Base-by-base conservation (phyloP, 2,888 invertebrate genomes). In the Yponomeuta cagnagella region DNA sequence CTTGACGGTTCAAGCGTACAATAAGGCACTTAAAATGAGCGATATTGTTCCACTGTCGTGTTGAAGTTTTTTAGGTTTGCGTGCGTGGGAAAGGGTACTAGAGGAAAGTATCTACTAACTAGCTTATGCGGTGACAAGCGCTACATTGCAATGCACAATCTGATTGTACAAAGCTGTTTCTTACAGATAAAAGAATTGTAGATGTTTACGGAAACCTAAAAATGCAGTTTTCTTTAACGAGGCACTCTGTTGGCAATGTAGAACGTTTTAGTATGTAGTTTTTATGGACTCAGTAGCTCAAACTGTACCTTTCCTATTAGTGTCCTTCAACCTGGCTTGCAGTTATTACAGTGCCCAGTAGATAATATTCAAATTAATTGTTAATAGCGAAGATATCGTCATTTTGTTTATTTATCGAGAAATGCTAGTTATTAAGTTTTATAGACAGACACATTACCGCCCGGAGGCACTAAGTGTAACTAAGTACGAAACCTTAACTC, bases 321-420 rank as follows among this genome's bases (percentile, higher is more conserved):
- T 31, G 23, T 65, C 65, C 65, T 65, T 65, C 37, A 37, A 33
- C 31, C 37, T 48, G 48, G n/a, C 68, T 58, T 10, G 30, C 12
- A 52, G 30, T 23, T n/a, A 83, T 82, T 12, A 80, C 82, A 75
- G 75, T 76, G 74, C 78, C 80, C 80, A 23, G 33, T 33, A 33
- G 81, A 82, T 82, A 82, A 80, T 79, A 78, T 74, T 78, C 82
- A 86, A 85, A 89, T 87, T 87, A 86, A 86, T 87, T 86, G 83
- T 82, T 80, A 76, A 78, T 79, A 73, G 79, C 76, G 79, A 80
- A 81, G 79, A 80, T 80, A 82, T 83, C 80, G 82, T 81, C 83
- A 82, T 81, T 84, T 85, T 84, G 84, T 87, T 87, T 83, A 86
- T 79, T 73, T 77, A 78, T 76, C 72, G 74, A 75, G 76, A 70